Percentiles rank a stretch among this genome's conserved stretches.
These are phyloP conservation scores for Folsomia manolachei DNA, from an alignment of 2,888 invertebrate genomes.

Conservation along the genomic window DNA sequence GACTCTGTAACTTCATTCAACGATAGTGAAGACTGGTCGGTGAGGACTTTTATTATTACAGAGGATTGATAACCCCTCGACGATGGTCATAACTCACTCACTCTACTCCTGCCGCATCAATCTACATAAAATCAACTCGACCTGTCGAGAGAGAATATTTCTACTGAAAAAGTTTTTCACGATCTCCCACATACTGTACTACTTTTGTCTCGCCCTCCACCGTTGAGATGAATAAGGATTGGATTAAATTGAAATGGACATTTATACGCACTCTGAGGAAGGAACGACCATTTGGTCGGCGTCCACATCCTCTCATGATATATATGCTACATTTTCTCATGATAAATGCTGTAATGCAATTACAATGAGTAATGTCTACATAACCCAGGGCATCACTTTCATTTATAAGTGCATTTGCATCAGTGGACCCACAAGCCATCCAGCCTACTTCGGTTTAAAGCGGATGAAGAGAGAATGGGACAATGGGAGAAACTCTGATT, in stretches of 20 bases:
- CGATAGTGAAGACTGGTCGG: background rate
- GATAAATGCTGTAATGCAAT: background rate
- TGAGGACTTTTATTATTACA: background rate
- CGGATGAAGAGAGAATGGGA: background rate
- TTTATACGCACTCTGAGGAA: background rate
- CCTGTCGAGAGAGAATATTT: background rate
- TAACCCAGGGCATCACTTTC: background rate
- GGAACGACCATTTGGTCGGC: background rate
- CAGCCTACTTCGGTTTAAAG: too few species aligned
- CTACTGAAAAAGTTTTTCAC: background rate
- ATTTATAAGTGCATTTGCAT: background rate
- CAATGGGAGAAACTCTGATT: slow-evolving; percentile 24
- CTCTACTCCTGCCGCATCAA: slow-evolving; percentile 1
- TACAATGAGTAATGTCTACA: background rate
- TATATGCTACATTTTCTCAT: too few species aligned
- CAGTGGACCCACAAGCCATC: too few species aligned
- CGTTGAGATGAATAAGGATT: background rate
- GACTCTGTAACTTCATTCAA: too few species aligned
- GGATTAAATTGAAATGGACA: background rate
- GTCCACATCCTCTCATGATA: too few species aligned
- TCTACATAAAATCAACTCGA: slow-evolving; percentile 1
- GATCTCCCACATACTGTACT: background rate
- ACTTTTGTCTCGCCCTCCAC: background rate
- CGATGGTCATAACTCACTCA: background rate
- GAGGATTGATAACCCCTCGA: background rate